Percentiles rank a stretch among this genome's conserved stretches.
These are phyloP conservation scores for Benthochromis sp. DNA, from an alignment of 2,113 vertebrate species.

Conservation along the genomic window DNA sequence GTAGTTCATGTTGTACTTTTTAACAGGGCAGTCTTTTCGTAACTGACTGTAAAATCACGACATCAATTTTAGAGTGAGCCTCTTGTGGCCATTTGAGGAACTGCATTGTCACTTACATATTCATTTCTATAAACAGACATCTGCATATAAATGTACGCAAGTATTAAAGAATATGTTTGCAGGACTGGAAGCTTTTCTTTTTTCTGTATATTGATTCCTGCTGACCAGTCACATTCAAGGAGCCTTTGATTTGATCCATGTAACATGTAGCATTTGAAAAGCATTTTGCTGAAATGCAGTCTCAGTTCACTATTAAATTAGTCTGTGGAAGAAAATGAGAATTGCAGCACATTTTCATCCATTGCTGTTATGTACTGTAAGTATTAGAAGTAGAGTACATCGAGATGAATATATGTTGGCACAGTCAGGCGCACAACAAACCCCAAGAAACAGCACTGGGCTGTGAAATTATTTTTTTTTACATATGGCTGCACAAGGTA, in stretches of 20 bases:
- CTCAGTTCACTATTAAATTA: background rate
- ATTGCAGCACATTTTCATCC: background rate
- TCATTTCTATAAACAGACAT: background rate
- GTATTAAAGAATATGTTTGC: accelerated
- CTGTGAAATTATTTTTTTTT: background rate
- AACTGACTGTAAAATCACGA: background rate
- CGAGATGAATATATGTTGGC: background rate
- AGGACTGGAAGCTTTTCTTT: background rate
- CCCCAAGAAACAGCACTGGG: background rate
- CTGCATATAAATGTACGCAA: background rate
- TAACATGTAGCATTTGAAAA: background rate
- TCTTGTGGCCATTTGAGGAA: background rate
- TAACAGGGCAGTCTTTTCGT: background rate
- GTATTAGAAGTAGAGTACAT: background rate
- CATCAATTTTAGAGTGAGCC: accelerated
- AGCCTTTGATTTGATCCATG: background rate
- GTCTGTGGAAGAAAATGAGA: background rate
- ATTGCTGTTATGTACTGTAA: background rate
- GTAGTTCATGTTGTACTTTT: background rate
- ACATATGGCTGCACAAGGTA: background rate
- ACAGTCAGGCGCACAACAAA: accelerated
- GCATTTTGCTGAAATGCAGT: background rate
- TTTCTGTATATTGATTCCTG: background rate
- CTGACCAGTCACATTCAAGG: background rate
- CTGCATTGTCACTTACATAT: background rate